phyloP scores from a whole-genome alignment of 2,797 vertebrate genomes.

The Rostrhamus sociabilis region DNA sequence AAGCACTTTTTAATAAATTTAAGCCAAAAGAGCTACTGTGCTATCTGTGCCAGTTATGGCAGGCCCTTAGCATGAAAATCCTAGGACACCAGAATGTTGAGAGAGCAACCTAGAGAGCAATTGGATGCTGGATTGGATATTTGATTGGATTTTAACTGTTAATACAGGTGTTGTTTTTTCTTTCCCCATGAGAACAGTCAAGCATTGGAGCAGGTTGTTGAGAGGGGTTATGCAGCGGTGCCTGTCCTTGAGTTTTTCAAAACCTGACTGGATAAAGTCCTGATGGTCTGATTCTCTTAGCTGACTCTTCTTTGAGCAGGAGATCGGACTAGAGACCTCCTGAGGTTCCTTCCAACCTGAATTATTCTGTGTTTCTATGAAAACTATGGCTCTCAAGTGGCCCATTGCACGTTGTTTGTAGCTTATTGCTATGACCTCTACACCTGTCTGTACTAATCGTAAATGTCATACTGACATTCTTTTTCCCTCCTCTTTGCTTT shows the following conservation, averaged over 20 bases:
- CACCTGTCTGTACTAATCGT: fast-evolving
- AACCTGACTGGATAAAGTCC: not conserved
- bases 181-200: not conserved
- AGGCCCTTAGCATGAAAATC: not conserved
- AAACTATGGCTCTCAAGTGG: not conserved
- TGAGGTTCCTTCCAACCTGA: not conserved
- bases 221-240: not conserved
- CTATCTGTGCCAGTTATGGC: not conserved
- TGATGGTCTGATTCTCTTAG: not conserved
- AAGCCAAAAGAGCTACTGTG: not conserved
- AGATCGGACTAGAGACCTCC: not conserved
- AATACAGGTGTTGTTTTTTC: fast-evolving
- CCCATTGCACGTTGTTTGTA: fast-evolving
- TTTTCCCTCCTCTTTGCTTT: not conserved
- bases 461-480: not conserved
- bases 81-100: not conserved
- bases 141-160: not conserved
- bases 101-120: not conserved
- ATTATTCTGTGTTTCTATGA: not conserved
- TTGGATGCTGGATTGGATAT: not conserved
- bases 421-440: fast-evolving
- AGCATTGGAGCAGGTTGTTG: not conserved
- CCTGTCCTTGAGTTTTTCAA: not conserved
- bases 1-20: not conserved
- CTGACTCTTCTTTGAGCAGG: not conserved